Evolutionary conservation across 2,797 vertebrate genomes (phyloP), one percentile per base, ranked within the genome.

Genomic region (Sandelia bainsii): DNA sequence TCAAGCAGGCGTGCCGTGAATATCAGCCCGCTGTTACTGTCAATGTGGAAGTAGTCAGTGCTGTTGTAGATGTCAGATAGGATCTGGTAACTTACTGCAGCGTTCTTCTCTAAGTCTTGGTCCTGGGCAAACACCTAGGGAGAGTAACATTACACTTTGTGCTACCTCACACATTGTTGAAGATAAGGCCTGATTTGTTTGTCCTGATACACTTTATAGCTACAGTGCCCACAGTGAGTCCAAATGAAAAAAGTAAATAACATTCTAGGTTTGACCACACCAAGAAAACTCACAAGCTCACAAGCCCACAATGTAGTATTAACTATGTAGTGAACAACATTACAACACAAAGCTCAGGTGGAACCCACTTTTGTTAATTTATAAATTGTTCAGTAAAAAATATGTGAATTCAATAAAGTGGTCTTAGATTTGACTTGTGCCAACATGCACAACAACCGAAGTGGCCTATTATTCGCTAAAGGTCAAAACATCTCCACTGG

Each of bases 11-110:
- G 94, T 27, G 94, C 88, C 5, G 95, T 96, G 70, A 95, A 90
- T 83, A 99, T 85, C 51, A 96, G 91, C 12, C 98, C 98, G 13
- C 93, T 96, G 86, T 40, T 91, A 58, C 94, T 92, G 54, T 99
- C 97, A 2, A 99, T 92, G 68, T 95, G 94, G 84, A 99, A 99
- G 87, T 94, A 97, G 77, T 96, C 95, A 0, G 93, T 94, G 86
- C 91, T 96, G 88, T 93, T 95, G 89, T 93, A 94, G 34, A 92
- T 90, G 89, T 97, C 96, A 49, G 95, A 93, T 34, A 97, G 81
- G 85, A 99, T 93, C 56, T 97, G 95, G 90, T 98, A 99, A 16
- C 88, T 95, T 91, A 99, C 93, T 1, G 90, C 88, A 10, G 93
- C 90, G 25, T 99, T 98, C 69, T 91, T 94, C 73, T 96, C 96